phyloP scores from a whole-genome alignment of 2,888 invertebrate genomes.

The Elmis aenea region DNA sequence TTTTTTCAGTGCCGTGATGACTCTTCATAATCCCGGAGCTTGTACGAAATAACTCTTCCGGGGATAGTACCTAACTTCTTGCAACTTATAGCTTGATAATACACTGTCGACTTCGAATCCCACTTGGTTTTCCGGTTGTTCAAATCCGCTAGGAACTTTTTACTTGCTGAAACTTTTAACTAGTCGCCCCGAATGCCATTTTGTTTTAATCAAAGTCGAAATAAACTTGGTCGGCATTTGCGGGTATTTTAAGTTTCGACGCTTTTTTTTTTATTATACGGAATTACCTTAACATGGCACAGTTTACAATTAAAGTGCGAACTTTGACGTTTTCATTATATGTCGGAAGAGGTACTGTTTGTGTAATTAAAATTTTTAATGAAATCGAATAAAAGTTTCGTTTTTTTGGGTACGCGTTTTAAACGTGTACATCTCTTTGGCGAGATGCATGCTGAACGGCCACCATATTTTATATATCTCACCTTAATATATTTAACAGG shows the following conservation, averaged over 20 bases:
- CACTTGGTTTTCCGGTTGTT: constrained; percentile 18
- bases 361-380: too few relatives aligned
- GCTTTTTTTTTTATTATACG: too few relatives aligned
- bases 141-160: constrained; percentile 18
- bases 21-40: constrained; percentile 28
- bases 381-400: too few relatives aligned
- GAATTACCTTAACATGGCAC: too few relatives aligned
- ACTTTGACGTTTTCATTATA: too few relatives aligned
- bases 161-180: constrained; percentile 16
- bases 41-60: constrained; percentile 27
- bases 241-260: background rate
- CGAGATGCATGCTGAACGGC: too few relatives aligned
- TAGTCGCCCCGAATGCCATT: constrained; percentile 11
- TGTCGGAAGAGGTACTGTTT: too few relatives aligned
- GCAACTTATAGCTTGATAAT: constrained; percentile 30
- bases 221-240: background rate
- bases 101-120: constrained; percentile 27
- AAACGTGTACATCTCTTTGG: too few relatives aligned
- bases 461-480: too few relatives aligned
- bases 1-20: constrained; percentile 23
- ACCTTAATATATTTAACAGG: too few relatives aligned
- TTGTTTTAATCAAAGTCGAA: background rate
- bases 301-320: too few relatives aligned
- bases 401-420: too few relatives aligned
- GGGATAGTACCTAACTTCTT: constrained; percentile 28